These are phyloP conservation scores for Allygus modestus DNA, from an alignment of 2,888 invertebrate species.

Conservation along the genomic window DNA sequence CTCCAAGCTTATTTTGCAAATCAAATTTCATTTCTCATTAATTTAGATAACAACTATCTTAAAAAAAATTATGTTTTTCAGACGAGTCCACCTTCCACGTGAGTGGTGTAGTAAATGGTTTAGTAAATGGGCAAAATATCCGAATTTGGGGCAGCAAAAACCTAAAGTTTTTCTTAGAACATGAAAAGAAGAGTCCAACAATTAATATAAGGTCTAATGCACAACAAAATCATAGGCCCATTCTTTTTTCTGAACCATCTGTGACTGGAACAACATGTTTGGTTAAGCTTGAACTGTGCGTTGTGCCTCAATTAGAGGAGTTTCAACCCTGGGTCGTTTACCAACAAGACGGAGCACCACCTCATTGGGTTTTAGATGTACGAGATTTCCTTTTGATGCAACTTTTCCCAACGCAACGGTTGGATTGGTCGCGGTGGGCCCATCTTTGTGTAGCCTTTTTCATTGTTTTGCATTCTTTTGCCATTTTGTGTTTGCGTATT, in stretches of 20 bases:
- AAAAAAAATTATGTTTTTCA: background rate
- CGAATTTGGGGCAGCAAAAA: slow-evolving; percentile 13
- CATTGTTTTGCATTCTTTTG: no score
- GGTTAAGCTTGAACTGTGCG: background rate
- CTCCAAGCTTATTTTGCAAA: background rate
- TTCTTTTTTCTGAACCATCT: background rate
- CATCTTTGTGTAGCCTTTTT: no score
- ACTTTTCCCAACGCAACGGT: no score
- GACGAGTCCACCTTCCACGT: slow-evolving; percentile 18
- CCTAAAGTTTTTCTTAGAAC: background rate
- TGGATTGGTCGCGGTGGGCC: no score
- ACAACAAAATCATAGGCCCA: background rate
- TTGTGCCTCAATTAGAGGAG: no score
- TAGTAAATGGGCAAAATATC: slow-evolving; percentile 17
- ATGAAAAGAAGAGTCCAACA: background rate
- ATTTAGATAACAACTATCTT: background rate
- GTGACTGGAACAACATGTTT: background rate
- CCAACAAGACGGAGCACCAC: no score
- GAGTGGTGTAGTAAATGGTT: background rate
- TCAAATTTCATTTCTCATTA: background rate
- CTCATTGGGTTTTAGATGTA: no score
- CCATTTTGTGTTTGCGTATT: no score
- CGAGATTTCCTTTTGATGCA: no score
- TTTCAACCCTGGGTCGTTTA: no score
- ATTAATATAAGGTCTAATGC: background rate